Percentiles rank a stretch among this genome's conserved stretches.
Conservation (phyloP, 2,797 vertebrate species). For the Pyrocephalus nanus region DNA sequence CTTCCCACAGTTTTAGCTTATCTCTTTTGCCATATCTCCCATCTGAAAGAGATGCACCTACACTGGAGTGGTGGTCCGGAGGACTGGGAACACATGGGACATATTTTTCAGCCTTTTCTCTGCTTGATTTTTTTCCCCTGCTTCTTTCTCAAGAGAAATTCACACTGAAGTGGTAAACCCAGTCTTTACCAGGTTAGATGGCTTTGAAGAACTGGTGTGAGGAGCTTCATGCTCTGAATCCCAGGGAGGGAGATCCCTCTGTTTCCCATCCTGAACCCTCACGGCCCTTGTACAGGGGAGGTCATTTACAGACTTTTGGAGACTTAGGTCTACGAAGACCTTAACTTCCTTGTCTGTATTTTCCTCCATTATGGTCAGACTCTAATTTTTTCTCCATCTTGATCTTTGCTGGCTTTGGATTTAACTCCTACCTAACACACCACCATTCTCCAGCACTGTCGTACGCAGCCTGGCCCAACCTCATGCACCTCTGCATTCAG, state of each 20-base stretch:
- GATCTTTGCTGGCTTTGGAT: background rate
- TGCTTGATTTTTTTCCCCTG: background rate
- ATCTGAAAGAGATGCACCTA: background rate
- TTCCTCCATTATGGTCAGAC: background rate
- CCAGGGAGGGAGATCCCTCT: background rate
- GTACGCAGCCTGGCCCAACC: rapidly evolving
- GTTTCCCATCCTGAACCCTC: background rate
- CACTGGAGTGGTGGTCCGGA: rapidly evolving
- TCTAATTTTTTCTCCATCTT: background rate
- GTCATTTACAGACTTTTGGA: background rate
- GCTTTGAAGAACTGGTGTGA: background rate
- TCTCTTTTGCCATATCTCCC: background rate
- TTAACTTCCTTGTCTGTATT: background rate
- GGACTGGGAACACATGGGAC: rapidly evolving
- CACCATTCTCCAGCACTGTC: background rate
- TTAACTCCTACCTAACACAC: background rate
- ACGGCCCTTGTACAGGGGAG: rapidly evolving
- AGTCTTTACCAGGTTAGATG: background rate
- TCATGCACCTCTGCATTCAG: background rate
- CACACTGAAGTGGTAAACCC: background rate
- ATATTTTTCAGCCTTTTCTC: background rate
- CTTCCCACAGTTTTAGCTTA: background rate
- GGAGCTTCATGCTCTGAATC: background rate
- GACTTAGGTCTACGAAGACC: background rate
- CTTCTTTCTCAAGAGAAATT: background rate